phyloP scores from a whole-genome alignment of 2,113 vertebrate genomes.

The Notechis scutatus region DNA sequence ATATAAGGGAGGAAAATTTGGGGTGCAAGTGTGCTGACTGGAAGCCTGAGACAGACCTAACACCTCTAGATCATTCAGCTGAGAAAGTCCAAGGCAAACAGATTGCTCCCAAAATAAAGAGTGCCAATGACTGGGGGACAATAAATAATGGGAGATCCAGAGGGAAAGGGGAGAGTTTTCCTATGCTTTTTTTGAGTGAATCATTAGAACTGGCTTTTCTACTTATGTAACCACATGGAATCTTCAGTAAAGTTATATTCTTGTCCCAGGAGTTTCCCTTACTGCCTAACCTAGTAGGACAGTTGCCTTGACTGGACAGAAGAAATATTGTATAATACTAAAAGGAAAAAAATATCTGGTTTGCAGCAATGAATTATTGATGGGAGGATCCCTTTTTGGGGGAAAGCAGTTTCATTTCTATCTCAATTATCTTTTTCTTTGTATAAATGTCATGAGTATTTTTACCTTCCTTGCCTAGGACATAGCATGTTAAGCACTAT shows the following conservation, averaged over 20 bases:
- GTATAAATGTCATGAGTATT: neutral
- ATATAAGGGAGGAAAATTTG: neutral
- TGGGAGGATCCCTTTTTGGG: neutral
- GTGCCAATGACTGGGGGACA: neutral
- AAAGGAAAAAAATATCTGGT: neutral
- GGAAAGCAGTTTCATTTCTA: neutral
- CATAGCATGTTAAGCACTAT: slow-evolving; percentile 95
- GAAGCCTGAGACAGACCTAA: neutral
- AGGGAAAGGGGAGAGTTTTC: neutral
- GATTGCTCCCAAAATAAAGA: neutral
- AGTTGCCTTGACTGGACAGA: neutral
- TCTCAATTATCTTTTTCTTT: neutral
- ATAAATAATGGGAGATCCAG: neutral
- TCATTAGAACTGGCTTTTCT: neutral
- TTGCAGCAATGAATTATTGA: neutral
- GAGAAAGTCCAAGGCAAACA: neutral
- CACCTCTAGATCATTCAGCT: neutral
- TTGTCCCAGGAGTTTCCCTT: neutral
- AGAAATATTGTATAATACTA: neutral
- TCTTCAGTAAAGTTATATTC: neutral
- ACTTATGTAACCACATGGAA: neutral
- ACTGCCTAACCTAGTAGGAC: neutral
- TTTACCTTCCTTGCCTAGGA: slow-evolving; percentile 66
- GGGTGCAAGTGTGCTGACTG: neutral
- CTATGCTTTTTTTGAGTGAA: neutral